A percentile compares a stretch with the other conserved stretches of the same genome.
phyloP scores from a whole-genome alignment of 2,113 vertebrate species.

The Hippocampus guttulatus region DNA sequence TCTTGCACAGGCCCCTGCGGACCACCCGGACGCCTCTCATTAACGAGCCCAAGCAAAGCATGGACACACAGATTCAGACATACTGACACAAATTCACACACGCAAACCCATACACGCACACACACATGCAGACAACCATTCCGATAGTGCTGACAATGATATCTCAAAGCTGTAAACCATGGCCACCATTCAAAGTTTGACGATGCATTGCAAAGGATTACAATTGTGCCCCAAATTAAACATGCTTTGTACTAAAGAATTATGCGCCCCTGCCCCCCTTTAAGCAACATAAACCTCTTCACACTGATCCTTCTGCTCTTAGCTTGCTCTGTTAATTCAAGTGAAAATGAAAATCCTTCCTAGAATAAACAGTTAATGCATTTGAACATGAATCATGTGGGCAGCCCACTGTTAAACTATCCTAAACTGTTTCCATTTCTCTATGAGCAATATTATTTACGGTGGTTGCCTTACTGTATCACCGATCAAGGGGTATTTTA shows the following conservation, averaged over 20 bases:
- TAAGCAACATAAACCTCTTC: conserved; percentile 37
- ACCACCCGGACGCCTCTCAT: conserved; percentile 61
- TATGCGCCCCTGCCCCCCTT: conserved; percentile 25
- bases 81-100: conserved; percentile 43
- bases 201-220: conserved; percentile 31
- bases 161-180: conserved; percentile 27
- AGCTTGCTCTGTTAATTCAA: conserved; percentile 46
- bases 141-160: conserved; percentile 41
- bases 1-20: conserved; percentile 67
- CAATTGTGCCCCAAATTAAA: conserved; percentile 11
- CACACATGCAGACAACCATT: conserved; percentile 17
- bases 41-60: conserved; percentile 59
- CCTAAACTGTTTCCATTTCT: conserved; percentile 59
- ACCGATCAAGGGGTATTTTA: conserved; percentile 59
- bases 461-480: conserved; percentile 30
- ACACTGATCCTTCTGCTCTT: conserved; percentile 46
- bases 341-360: conserved; percentile 40
- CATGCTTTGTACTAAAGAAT: conserved; percentile 35
- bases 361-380: conserved; percentile 47
- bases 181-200: conserved; percentile 34
- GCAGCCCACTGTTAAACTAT: conserved; percentile 46
- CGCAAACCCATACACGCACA: conserved; percentile 21
- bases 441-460: conserved; percentile 67
- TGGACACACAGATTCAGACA: conserved; percentile 45
- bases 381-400: conserved; percentile 22